Evolutionary conservation across 2,888 invertebrate species (phyloP).

Genomic region (Agonopterix arenella): DNA sequence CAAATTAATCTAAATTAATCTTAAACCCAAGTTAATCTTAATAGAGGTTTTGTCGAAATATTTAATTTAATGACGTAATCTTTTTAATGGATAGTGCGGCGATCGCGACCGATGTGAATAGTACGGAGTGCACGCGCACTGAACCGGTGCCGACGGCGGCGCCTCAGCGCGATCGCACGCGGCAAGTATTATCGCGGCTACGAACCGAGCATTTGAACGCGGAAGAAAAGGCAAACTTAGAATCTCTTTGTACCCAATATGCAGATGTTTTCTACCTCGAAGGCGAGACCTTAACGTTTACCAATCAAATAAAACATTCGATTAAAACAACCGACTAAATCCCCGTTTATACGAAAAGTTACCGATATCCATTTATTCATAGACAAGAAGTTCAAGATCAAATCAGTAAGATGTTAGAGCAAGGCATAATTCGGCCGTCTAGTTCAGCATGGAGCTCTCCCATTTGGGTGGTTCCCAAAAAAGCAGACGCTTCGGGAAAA

Average conservation of each 20-base stretch:
- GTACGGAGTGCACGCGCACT: conserved; percentile 10
- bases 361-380: conserved; percentile 7
- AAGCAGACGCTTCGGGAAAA: conserved; percentile 4
- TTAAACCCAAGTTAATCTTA: conserved; percentile 16
- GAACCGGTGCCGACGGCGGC: background rate
- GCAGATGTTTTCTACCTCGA: conserved; percentile 7
- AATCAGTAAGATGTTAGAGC: conserved; percentile 13
- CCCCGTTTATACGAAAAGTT: conserved; percentile 6
- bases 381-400: conserved; percentile 9
- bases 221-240: conserved; percentile 22
- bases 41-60: conserved; percentile 16
- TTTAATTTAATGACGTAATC: conserved; percentile 18
- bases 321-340: conserved; percentile 7
- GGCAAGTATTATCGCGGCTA: conserved; percentile 10
- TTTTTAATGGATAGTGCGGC: conserved; percentile 14
- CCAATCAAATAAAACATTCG: conserved; percentile 8
- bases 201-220: conserved; percentile 24
- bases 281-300: conserved; percentile 11
- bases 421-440: conserved; percentile 8
- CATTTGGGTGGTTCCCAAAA: background rate
- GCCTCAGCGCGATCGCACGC: no score
- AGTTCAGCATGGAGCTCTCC: conserved; percentile 6
- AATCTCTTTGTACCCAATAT: background rate
- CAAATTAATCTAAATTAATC: no score
- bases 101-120: conserved; percentile 12